Evolutionary conservation across 2,797 vertebrate species (phyloP).

Genomic region (Oceanodroma leucorhoa): DNA sequence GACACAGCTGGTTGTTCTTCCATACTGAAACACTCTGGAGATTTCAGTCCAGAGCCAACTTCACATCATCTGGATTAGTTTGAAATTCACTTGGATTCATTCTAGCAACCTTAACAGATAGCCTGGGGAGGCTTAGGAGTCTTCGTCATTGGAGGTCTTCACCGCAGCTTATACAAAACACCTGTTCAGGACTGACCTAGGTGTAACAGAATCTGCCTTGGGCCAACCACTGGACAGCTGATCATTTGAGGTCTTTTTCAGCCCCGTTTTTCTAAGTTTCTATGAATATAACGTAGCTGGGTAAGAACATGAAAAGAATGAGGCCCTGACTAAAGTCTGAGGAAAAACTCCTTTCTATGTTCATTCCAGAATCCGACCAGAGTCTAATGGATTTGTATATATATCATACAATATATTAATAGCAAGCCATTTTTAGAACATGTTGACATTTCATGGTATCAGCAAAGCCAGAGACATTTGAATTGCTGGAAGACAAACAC

Average conservation of each 20-base stretch:
- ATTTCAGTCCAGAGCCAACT: not conserved
- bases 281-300: not conserved
- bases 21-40: not conserved
- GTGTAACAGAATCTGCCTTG: not conserved
- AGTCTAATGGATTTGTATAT: not conserved
- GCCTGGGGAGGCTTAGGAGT: not conserved
- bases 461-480: not conserved
- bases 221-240: not conserved
- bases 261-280: not conserved
- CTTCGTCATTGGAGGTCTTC: not conserved
- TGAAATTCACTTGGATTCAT: not conserved
- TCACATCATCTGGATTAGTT: not conserved
- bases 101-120: not conserved
- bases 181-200: rapidly evolving
- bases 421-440: not conserved
- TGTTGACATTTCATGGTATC: not conserved
- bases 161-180: not conserved
- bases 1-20: not conserved
- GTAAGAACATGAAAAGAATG: not conserved
- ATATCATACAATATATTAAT: not conserved
- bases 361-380: not conserved
- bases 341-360: not conserved
- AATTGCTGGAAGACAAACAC: not conserved
- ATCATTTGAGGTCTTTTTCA: not conserved
- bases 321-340: not conserved